Evolutionary conservation across 2,113 vertebrate genomes (phyloP).

Genomic region (Platanista minor): DNA sequence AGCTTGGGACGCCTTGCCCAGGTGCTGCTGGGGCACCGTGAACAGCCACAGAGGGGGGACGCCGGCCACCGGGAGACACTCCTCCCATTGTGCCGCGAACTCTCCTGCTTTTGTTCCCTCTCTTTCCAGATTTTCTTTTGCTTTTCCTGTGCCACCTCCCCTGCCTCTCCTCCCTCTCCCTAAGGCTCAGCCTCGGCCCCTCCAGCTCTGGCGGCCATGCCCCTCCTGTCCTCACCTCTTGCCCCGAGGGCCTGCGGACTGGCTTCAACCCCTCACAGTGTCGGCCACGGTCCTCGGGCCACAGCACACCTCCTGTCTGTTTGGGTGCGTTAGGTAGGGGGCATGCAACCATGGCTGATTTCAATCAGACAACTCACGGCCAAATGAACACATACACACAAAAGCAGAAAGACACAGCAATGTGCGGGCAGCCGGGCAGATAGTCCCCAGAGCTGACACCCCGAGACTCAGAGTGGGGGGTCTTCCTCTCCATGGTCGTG

Average conservation of each 20-base stretch:
- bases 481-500: background rate
- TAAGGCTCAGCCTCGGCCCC: background rate
- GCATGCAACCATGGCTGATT: background rate
- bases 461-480: fast-evolving
- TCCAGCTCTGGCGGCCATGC: background rate
- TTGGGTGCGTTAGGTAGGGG: background rate
- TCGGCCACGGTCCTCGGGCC: background rate
- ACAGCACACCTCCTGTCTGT: background rate
- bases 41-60: background rate
- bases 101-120: background rate
- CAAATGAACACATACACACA: background rate
- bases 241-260: background rate
- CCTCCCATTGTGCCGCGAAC: background rate
- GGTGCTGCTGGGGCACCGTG: too few species aligned
- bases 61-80: background rate
- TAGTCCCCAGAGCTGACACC: background rate
- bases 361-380: background rate
- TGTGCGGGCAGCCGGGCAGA: background rate
- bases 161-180: background rate
- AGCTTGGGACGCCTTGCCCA: fast-evolving
- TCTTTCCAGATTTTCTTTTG: background rate
- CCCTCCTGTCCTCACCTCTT: background rate
- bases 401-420: background rate
- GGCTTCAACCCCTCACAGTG: background rate
- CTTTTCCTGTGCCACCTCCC: background rate